Evolutionary conservation across 2,888 invertebrate genomes (phyloP), one percentile per base, ranked within the genome.

Genomic region (Torymus aiolomorphi): DNA sequence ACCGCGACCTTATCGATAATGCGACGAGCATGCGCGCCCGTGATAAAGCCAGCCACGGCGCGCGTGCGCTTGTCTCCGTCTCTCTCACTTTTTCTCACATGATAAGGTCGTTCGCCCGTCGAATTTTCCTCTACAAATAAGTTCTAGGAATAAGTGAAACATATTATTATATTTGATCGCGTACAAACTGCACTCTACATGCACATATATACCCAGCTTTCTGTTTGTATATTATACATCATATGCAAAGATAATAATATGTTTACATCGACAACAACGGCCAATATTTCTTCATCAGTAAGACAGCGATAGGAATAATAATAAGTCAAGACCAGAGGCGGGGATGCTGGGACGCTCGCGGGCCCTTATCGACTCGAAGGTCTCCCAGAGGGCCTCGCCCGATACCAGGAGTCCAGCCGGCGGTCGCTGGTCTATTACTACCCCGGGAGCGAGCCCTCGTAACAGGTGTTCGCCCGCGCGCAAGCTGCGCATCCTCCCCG

Each of bases 371-470:
- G 84, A 84, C 84, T 83, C 74, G 81, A 57, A 82, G 78, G 81
- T 84, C 80, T 82, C 69, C 76, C 80, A 66, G 74, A 72, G 51
- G 62, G 74, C 76, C 80, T 81, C 78, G 70, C 61, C 63, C 66
- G 31, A 80, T 86, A 86, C 75, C 84, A 86, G 86, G 86, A 84
- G 83, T 80, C 16, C 62, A 52, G 52, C 75, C 61, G 78, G 80
- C 79, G 78, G 31, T 3, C 31, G 31, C 31, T 31, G 31, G 31
- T 31, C 31, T 31, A 31, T 31, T 31, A 31, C 31, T 31, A 31
- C 31, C 31, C 31, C 31, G 31, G 31, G 31, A 31, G 8, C 31
- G 31, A 31, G 31, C 31, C 5, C 31, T 31, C 31, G 31, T 31
- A 31, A 31, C 31, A 31, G 31, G 31, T 31, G 31, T 3, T 8